Base-by-base conservation (phyloP, 2,113 vertebrate genomes). In the Oryzias celebensis region DNA sequence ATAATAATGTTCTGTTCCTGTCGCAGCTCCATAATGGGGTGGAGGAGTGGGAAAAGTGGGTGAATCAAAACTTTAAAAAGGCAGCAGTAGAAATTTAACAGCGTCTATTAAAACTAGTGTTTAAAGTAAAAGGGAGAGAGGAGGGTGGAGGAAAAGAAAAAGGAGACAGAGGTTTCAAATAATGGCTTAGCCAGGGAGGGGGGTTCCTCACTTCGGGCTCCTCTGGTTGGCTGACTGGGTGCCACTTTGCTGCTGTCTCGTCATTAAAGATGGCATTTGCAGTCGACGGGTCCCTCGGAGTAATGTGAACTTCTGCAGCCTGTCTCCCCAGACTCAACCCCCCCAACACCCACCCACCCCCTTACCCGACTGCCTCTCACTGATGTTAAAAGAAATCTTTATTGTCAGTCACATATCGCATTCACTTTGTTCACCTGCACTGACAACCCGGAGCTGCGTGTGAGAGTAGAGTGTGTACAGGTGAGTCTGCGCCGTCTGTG, bases 361-460 rank as follows among this genome's bases (percentile, higher is more conserved):
- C 57, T 75, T 44, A 14, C 44, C 16, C 14, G 5, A 16, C 82
- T 64, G 88, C 89, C 87, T 91, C 91, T 93, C 93, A 95, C 93
- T 95, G 96, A 96, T 97, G 95, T 97, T 96, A 93, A 97, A 97
- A 96, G 95, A 94, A 96, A 96, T 94, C 93, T 93, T 93, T 95
- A 94, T 95, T 97, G 96, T 96, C 95, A 96, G 90, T 94, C 96
- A 95, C 90, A 94, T 96, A 92, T 93, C 86, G 93, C 91, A 94
- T 95, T 97, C 95, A 95, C 96, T 98, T 98, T 98, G 95, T 97
- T 97, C 95, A 94, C 91, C 28, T 89, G 84, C 91, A 75, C 92
- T 98, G 96, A 97, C 96, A 97, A 92, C 87, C 92, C 91, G 93
- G 90, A 88, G 84, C 82, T 24, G 72, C 64, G 73, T 78, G 82